Base-by-base conservation (phyloP, 2,888 invertebrate species). In the Sminthurides aquaticus region DNA sequence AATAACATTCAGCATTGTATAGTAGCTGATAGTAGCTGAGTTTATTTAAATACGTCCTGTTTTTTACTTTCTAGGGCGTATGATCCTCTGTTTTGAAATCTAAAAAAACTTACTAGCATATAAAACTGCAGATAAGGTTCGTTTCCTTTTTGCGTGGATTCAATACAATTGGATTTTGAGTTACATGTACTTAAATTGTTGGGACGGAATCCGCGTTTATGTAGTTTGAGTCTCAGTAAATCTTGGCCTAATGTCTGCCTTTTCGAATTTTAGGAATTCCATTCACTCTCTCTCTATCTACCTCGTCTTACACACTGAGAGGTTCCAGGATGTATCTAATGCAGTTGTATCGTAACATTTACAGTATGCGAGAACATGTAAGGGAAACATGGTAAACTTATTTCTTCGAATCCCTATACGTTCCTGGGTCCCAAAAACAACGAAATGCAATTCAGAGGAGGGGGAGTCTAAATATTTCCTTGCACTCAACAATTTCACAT, bases 201-300 rank as follows among this genome's bases (percentile, higher is more conserved):
- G n/a, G n/a, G 43, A 34, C 8, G 43, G 43, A 34, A 34, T 34
- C 43, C 43, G 43, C 43, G 15, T 5, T 34, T 34, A 34, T 34
- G 15, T n/a, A 34, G 43, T 34, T 5, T 34, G 43, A 5, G 15
- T 34, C 22, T 8, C 15, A 52, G 52, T 52, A 52, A 52, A 52
- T 52, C 20, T 52, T 20, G 52, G 52, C 20, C 20, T 52, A 52
- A 52, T 52, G 52, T 52, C 43, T 43, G 52, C 20, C 20, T 52
- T 52, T 22, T 22, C 52, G 11, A 8, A 20, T 52, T 22, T 52
- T 20, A 22, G 22, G 52, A 20, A 52, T 52, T 52, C 20, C 20
- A 20, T 52, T 15, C 5, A 11, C 43, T 34, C 43, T 15, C 5
- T 5, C 15, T 34, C 43, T n/a, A n/a, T n/a, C n/a, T n/a, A n/a